phyloP scores from a whole-genome alignment of 2,888 invertebrate species.

The Cheilosia urbana region DNA sequence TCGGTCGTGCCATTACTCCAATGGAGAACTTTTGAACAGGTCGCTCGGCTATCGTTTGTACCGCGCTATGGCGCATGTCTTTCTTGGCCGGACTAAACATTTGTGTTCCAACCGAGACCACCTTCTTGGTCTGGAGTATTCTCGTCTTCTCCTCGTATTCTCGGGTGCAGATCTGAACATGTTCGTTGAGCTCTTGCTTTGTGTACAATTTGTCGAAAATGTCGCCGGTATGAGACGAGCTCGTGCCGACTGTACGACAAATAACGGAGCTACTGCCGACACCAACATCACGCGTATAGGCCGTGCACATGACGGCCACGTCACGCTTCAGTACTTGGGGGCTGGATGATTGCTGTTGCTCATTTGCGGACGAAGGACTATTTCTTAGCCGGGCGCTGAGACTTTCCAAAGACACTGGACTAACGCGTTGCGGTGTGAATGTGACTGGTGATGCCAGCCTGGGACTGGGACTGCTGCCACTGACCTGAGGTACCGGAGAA shows the following conservation, averaged over 20 bases:
- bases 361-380: constrained; percentile 78
- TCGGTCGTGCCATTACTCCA: constrained; percentile 79
- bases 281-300: constrained; percentile 87
- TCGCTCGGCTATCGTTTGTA: constrained; percentile 79
- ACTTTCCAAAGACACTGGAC: constrained; percentile 82
- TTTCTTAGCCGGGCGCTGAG: constrained; percentile 80
- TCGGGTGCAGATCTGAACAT: constrained; percentile 78
- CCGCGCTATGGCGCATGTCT: constrained; percentile 78
- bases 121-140: constrained; percentile 76
- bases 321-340: constrained; percentile 84
- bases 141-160: constrained; percentile 76
- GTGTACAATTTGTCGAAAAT: constrained; percentile 82
- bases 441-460: constrained; percentile 80
- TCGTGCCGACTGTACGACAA: constrained; percentile 79
- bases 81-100: constrained; percentile 79
- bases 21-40: constrained; percentile 79
- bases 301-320: constrained; percentile 87
- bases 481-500: constrained; percentile 79
- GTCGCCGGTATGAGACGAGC: constrained; percentile 76
- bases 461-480: constrained; percentile 79
- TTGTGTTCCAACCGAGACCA: constrained; percentile 82
- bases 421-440: constrained; percentile 82
- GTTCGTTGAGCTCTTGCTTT: constrained; percentile 80
- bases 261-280: constrained; percentile 83
- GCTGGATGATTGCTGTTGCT: constrained; percentile 67